Conservation (phyloP, 2,888 invertebrate genomes). For the Parelbella ahira region DNA sequence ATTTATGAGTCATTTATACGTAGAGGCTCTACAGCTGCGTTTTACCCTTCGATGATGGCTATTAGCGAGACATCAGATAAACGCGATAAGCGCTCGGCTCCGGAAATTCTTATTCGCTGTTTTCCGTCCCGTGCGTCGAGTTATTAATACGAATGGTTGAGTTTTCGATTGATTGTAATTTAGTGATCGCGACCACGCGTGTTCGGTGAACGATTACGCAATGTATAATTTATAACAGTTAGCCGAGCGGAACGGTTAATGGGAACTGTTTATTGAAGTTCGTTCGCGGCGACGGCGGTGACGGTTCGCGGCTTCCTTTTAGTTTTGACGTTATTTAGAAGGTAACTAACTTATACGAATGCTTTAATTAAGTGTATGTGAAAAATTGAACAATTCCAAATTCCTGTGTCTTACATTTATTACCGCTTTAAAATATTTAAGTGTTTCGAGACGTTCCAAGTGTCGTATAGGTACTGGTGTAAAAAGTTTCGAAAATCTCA, state of each 20-base stretch:
- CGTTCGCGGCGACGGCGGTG: slow-evolving; percentile 4
- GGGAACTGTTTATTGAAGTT: slow-evolving; percentile 13
- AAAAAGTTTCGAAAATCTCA: too few relatives aligned
- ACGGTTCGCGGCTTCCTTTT: not conserved
- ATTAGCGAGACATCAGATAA: slow-evolving; percentile 72
- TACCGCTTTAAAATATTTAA: too few relatives aligned
- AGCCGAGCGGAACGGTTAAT: slow-evolving; percentile 22
- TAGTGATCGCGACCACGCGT: slow-evolving; percentile 25
- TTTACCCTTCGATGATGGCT: slow-evolving; percentile 64
- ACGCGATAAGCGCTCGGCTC: slow-evolving; percentile 47
- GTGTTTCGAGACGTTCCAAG: too few relatives aligned
- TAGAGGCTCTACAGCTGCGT: slow-evolving; percentile 63
- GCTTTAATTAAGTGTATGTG: too few relatives aligned
- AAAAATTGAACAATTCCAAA: too few relatives aligned
- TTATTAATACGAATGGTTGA: slow-evolving; percentile 38
- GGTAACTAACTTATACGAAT: slow-evolving; percentile 5
- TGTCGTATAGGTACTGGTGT: too few relatives aligned
- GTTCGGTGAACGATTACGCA: slow-evolving; percentile 29
- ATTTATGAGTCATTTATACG: slow-evolving; percentile 70
- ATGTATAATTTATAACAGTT: slow-evolving; percentile 29
- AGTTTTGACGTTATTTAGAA: slow-evolving; percentile 4
- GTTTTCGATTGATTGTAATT: slow-evolving; percentile 36
- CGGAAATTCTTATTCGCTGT: slow-evolving; percentile 49
- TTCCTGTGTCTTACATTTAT: too few relatives aligned
- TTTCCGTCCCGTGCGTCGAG: slow-evolving; percentile 36